Evolutionary conservation across 2,113 vertebrate genomes (phyloP).

Genomic region (Myrmophylax atrothorax): DNA sequence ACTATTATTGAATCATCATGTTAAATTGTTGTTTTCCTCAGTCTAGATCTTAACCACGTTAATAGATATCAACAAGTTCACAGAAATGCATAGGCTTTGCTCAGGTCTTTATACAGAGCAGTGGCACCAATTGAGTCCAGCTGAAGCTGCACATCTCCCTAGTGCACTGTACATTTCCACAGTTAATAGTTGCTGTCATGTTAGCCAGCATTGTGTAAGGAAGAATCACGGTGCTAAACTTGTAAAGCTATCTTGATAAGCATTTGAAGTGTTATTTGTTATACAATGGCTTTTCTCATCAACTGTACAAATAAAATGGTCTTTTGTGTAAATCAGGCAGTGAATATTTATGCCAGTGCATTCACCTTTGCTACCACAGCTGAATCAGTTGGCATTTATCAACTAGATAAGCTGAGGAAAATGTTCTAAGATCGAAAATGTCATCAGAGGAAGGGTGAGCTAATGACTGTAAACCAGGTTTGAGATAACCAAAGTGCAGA

Average conservation of each 20-base stretch:
- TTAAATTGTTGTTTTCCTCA: background rate
- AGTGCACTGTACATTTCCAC: background rate
- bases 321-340: constrained; percentile 32
- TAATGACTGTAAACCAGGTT: background rate
- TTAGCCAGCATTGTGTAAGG: background rate
- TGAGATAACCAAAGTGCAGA: background rate
- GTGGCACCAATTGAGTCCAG: background rate
- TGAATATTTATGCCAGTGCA: constrained; percentile 34
- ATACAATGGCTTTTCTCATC: constrained; percentile 16
- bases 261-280: constrained; percentile 29
- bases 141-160: background rate
- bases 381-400: constrained; percentile 48
- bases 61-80: background rate
- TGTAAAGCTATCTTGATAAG: constrained; percentile 18
- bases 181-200: background rate
- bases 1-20: background rate
- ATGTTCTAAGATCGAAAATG: background rate
- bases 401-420: background rate
- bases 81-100: background rate
- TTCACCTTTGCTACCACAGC: constrained; percentile 46
- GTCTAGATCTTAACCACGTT: background rate
- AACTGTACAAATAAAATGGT: constrained; percentile 11
- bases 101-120: background rate
- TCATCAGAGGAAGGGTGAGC: background rate
- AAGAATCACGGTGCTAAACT: background rate